Base-by-base conservation (phyloP, 2,888 invertebrate genomes). In the Eupithecia subumbrata region DNA sequence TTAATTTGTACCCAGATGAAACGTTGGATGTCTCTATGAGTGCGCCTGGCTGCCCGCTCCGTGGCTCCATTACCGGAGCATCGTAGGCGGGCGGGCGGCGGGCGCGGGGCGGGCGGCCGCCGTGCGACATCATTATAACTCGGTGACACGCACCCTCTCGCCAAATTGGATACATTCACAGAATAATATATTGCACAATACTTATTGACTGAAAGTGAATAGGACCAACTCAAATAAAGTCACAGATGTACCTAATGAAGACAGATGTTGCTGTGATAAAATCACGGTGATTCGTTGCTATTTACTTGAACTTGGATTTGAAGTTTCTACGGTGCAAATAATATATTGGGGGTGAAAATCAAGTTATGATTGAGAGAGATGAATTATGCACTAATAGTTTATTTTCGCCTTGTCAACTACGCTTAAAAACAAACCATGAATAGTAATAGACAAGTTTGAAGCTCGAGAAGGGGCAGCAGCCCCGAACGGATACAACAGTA, bases 111-210 rank as follows among this genome's bases (percentile, higher is more conserved):
- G 34, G 48, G 3, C 18, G 48, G 18, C 7, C 18, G 18, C 18
- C n/a, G n/a, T 52, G 52, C 52, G 56, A 56, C 22, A 56, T 56
- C 56, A 56, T 56, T 56, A 56, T 56, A 56, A 56, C 56, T 56
- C 22, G 56, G 56, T 30, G 30, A 56, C 56, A 56, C 56, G 56
- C 56, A 56, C 56, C 56, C 56, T 56, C 56, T n/a, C 56, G 56
- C 9, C 56, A 56, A 56, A 56, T 56, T 56, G 56, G 56, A 56
- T 56, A 56, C 56, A 56, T 56, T 56, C 56, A 56, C 22, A 56
- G 56, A 56, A 56, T 56, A 22, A 56, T 22, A 56, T 56, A 56
- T 56, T 56, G 56, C 56, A 56, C 56, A 56, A 56, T 56, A n/a
- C 56, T 5, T 56, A 56, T 56, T 56, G 56, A 11, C n/a, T 56